Evolutionary conservation across 2,888 invertebrate genomes (phyloP), one percentile per base, ranked within the genome.

Genomic region (Parnassius smintheus): DNA sequence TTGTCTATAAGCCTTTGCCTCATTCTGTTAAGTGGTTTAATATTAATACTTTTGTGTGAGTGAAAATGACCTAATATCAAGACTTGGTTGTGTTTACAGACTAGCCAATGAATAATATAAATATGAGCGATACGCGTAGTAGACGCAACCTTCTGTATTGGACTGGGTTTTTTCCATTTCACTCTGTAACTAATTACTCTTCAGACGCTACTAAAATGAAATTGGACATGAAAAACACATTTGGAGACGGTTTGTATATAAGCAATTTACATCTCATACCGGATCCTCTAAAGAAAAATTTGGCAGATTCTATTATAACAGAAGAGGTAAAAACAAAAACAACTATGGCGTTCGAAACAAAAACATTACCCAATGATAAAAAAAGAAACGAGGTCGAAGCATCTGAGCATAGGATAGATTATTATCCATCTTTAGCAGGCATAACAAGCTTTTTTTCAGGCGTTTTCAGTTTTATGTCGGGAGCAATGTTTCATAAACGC

Each of bases 271-370:
- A 85, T 66, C 66, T 83, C 2, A 79, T 88, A 59, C 83, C 87
- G 0, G 87, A 89, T 70, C 84, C 87, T 2, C 65, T 91, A 60
- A 82, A 81, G 72, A 90, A 88, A 71, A 88, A 89, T 73, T 74
- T 91, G 55, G 91, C 88, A 1, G 91, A 91, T 61, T 79, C 85
- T 0, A 75, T 88, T 11, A 80, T 82, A 48, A 78, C 76, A 65
- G 70, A 68, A 63, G 72, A 68, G 58, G 68, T 65, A 54, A 72
- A 64, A 67, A 62, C 61, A 66, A 65, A 65, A 61, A 54, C 66
- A 61, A 69, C 65, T 35, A 69, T 66, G 64, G 58, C 65, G 48
- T 51, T 65, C 41, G 66, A 67, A 48, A 67, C 59, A 64, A 68
- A 59, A 67, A 60, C 60, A 53, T 46, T 58, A 35, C 9, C 9